Base-by-base conservation (phyloP, 2,888 invertebrate genomes). In the Nematopogon swammerdamellus region DNA sequence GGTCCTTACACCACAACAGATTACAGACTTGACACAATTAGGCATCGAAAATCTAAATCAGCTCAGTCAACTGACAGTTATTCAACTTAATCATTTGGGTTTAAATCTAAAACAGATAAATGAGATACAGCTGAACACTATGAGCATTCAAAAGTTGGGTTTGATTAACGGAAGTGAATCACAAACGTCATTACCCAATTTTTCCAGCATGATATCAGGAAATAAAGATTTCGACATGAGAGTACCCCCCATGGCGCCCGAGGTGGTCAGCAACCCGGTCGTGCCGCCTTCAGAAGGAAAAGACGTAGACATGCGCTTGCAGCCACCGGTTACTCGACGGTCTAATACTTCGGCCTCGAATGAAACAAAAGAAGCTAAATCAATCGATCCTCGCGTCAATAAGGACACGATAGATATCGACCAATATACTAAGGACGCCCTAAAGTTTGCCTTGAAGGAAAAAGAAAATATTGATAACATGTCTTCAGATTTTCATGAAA, bases 1-100 rank as follows among this genome's bases (percentile, higher is more conserved):
- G 45, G 82, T 85, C 47, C 65, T 85, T 51, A 80, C 82, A 50
- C 65, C 72, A 3, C 75, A 82, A 52, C 83, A 84, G 61, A 84
- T 85, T 60, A 69, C 75, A n/a, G 83, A 83, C 59, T 69, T 85
- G 45, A 72, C 77, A 5, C 79, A 80, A 64, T 73, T 84, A 68
- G 85, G 85, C 49, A 82, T 85, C 45, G 80, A 79, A 50, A 84
- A 83, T 64, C 70, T 85, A 59, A 83, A 85, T 57, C 84, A 85
- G 58, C 67, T 85, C 55, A 74, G 82, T 54, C 83, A 84, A 60
- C 65, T 85, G 50, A 85, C 84, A 45, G 82, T 85, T 51, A 73
- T 82, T 30, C 84, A 85, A 57, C 62, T 85, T 45, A 84, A 83
- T 60, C 81, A 79, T 59, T 80, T 84, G 57, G 85, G 85, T 14